phyloP scores from a whole-genome alignment of 1,140 invertebrate species.

The Notospermus geniculatus region DNA sequence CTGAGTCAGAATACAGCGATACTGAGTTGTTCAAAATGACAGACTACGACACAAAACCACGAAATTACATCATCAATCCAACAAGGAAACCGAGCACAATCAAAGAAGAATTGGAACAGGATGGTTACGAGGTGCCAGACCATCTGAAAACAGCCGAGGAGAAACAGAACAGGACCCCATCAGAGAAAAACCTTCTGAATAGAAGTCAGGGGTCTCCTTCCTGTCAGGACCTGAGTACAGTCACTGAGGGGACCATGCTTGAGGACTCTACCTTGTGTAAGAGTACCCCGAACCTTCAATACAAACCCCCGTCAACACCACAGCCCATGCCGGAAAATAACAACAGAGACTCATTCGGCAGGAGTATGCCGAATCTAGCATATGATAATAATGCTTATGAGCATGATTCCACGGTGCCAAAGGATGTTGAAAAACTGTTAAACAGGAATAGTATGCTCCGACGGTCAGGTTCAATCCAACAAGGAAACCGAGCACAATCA shows the following conservation, averaged over 20 bases:
- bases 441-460: not conserved
- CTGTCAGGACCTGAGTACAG: not conserved
- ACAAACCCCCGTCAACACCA: not conserved
- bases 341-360: not conserved
- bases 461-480: not conserved
- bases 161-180: not conserved
- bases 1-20: conserved; percentile 6
- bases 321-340: not conserved
- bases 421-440: not conserved
- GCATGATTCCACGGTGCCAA: conserved; percentile 5
- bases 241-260: not conserved
- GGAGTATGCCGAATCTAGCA: conserved; percentile 10
- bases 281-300: conserved; percentile 3
- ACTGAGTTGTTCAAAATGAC: conserved; percentile 9
- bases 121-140: conserved; percentile 6
- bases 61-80: not conserved
- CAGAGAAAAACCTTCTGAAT: not conserved
- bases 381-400: conserved; percentile 5
- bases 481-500: not conserved
- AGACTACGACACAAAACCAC: not conserved
- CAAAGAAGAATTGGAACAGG: conserved; percentile 1
- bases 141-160: not conserved
- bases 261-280: not conserved
- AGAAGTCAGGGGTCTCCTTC: not conserved
- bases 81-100: not conserved